phyloP scores from a whole-genome alignment of 2,113 vertebrate species.

The Thamnophis sirtalis region DNA sequence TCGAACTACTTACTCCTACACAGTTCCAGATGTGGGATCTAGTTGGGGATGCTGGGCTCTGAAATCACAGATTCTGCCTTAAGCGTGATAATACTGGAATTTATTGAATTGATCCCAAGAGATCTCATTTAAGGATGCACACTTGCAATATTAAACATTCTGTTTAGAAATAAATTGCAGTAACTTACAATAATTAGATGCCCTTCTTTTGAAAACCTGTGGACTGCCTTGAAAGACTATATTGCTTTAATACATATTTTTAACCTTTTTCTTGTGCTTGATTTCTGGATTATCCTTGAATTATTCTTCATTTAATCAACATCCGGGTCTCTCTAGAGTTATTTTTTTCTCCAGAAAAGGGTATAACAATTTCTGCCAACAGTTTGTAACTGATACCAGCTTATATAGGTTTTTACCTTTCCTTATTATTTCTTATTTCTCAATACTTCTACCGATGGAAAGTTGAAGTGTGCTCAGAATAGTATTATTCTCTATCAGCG shows the following conservation, averaged over 20 bases:
- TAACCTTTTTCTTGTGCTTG: background rate
- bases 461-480: conserved; percentile 13
- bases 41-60: background rate
- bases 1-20: background rate
- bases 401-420: background rate
- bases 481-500: background rate
- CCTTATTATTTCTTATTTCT: background rate
- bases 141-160: background rate
- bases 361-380: background rate
- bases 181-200: background rate
- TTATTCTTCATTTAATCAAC: background rate
- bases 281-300: background rate
- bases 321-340: background rate
- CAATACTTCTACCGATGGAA: background rate
- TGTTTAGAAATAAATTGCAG: background rate
- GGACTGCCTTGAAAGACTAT: background rate
- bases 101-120: background rate
- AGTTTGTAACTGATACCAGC: background rate
- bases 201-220: background rate
- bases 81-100: background rate
- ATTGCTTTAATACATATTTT: background rate
- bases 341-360: background rate
- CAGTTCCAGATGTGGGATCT: background rate
- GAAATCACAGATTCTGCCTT: background rate
- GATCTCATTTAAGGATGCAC: background rate